These are phyloP conservation scores for Rhinogobio ventralis DNA, from an alignment of 2,797 vertebrate species.

Conservation along the genomic window DNA sequence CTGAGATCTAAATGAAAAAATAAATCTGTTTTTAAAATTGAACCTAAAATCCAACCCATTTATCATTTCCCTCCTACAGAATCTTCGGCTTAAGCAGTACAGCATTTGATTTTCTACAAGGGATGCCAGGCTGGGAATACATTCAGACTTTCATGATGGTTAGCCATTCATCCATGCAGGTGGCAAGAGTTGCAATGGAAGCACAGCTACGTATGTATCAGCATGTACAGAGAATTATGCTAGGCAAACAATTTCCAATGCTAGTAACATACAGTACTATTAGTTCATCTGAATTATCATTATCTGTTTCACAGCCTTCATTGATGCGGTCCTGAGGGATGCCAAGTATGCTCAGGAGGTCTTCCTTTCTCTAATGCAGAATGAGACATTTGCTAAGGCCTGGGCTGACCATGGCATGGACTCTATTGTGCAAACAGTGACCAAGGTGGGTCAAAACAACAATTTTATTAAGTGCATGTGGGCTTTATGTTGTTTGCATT, in stretches of 20 bases:
- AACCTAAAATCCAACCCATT: not conserved
- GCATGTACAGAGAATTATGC: not conserved
- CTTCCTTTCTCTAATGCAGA: constrained; percentile 61
- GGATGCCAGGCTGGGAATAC: constrained; percentile 66
- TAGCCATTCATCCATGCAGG: constrained; percentile 69
- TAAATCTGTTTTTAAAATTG: not conserved
- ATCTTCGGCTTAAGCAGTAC: constrained; percentile 69
- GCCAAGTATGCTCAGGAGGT: constrained; percentile 55
- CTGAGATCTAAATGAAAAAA: not conserved
- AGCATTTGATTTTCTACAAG: constrained; percentile 65
- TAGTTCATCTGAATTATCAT: not conserved
- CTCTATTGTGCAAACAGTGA: constrained; percentile 60
- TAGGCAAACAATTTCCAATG: not conserved
- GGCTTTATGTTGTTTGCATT: not conserved
- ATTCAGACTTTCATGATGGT: constrained; percentile 65
- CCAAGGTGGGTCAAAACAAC: constrained; percentile 63
- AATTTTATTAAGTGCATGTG: too few species aligned
- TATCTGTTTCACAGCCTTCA: constrained; percentile 67
- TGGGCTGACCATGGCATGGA: constrained; percentile 63
- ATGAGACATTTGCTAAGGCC: constrained; percentile 63
- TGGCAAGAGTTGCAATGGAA: constrained; percentile 57
- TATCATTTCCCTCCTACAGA: constrained; percentile 61
- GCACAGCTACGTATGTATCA: constrained; percentile 56
- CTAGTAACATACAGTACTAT: not conserved
- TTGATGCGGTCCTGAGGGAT: constrained; percentile 65